Evolutionary conservation across 2,113 vertebrate species (phyloP).

Genomic region (Chionodraco myersi): DNA sequence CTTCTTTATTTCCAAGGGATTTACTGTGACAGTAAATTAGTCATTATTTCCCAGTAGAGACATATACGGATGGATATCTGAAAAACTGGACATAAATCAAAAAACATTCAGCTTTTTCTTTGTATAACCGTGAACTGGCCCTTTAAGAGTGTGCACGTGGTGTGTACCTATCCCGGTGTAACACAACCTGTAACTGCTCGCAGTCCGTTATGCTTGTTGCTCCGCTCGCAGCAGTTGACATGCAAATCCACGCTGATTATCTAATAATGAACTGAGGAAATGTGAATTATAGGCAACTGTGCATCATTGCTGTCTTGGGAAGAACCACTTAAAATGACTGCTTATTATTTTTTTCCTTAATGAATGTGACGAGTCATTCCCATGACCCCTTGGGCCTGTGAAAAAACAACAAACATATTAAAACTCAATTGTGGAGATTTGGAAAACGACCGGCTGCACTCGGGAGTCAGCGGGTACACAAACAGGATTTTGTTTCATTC

Average conservation of each 20-base stretch:
- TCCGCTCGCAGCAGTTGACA: conserved; percentile 28
- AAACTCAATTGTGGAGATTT: conserved; percentile 53
- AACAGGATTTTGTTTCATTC: conserved; percentile 26
- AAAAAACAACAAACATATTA: conserved; percentile 35
- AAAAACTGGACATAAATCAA: no score
- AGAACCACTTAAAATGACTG: conserved; percentile 32
- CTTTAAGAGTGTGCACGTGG: not conserved
- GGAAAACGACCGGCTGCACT: conserved; percentile 36
- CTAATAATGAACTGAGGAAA: conserved; percentile 58
- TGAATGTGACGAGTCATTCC: conserved; percentile 40
- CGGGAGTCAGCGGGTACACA: conserved; percentile 46
- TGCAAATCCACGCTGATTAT: conserved; percentile 54
- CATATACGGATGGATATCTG: no score
- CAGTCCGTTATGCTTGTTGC: conserved; percentile 20
- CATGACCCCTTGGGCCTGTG: conserved; percentile 35
- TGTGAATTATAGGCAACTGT: conserved; percentile 51
- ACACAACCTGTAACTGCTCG: conserved; percentile 12
- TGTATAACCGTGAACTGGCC: not conserved
- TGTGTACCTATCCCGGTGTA: not conserved
- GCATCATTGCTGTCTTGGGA: conserved; percentile 48
- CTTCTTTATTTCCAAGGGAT: no score
- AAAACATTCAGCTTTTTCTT: not conserved
- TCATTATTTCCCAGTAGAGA: no score
- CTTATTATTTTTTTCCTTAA: conserved; percentile 45
- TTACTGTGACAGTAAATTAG: no score